phyloP scores from a whole-genome alignment of 1,140 invertebrate species.

The Phenacoccus solenopsis region DNA sequence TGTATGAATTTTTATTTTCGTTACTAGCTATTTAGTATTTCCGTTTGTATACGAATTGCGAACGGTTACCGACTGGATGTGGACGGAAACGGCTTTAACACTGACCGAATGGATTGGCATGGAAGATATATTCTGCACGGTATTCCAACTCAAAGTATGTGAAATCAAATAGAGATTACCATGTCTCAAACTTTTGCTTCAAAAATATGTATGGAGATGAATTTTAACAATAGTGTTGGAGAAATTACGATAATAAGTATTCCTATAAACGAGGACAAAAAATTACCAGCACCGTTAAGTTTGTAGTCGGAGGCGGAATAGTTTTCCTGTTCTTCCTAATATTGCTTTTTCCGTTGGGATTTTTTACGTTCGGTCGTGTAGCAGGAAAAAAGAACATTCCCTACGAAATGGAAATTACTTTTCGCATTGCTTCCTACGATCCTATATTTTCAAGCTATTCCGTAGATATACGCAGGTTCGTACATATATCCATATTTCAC shows the following conservation, averaged over 20 bases:
- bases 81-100: conserved; percentile 19
- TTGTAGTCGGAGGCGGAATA: conserved; percentile 9
- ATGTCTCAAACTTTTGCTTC: too few species aligned
- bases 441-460: conserved; percentile 11
- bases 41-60: conserved; percentile 21
- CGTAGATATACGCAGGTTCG: background rate
- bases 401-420: background rate
- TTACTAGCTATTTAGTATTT: conserved; percentile 20
- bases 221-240: background rate
- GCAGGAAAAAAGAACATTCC: conserved; percentile 1
- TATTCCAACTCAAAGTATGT: conserved; percentile 19
- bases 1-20: background rate
- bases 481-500: background rate
- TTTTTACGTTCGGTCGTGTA: conserved; percentile 10
- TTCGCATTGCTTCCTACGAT: background rate
- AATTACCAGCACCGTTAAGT: background rate
- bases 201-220: background rate
- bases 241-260: conserved; percentile 12
- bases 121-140: conserved; percentile 17
- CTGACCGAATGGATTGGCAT: conserved; percentile 22
- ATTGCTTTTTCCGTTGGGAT: conserved; percentile 20
- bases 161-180: too few species aligned
- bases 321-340: background rate
- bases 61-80: conserved; percentile 19
- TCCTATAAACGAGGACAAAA: background rate